Percentiles rank a stretch among this genome's conserved stretches.
phyloP scores from a whole-genome alignment of 2,113 vertebrate species.

The Calidris pugnax region DNA sequence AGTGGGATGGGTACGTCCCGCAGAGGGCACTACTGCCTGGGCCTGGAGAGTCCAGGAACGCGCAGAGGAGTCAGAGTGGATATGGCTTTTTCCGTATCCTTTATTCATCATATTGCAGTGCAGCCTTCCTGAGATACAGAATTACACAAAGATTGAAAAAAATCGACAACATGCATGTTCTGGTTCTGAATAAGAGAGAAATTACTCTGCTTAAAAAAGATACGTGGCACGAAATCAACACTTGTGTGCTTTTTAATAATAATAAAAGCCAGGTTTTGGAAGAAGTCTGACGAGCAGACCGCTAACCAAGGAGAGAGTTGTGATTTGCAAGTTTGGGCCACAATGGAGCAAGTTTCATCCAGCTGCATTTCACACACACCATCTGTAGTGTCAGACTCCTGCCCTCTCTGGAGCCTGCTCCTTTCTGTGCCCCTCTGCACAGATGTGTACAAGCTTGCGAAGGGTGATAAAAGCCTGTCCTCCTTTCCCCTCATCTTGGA shows the following conservation, averaged over 20 bases:
- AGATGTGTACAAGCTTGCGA: background rate
- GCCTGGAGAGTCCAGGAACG: no score
- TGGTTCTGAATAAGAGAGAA: background rate
- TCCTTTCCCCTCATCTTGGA: background rate
- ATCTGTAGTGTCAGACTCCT: background rate
- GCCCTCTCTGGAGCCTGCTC: background rate
- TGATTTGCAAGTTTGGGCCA: no score
- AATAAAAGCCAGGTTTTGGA: background rate
- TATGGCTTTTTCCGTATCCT: background rate
- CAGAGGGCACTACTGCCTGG: background rate
- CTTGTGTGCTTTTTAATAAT: background rate
- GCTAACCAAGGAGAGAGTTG: background rate
- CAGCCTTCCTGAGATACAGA: background rate
- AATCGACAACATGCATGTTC: background rate
- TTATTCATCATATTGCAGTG: background rate
- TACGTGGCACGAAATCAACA: background rate
- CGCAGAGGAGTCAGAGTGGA: background rate
- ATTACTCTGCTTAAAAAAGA: background rate
- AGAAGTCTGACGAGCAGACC: background rate
- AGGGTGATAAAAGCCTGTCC: background rate
- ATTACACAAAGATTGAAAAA: background rate
- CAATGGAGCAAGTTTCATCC: background rate
- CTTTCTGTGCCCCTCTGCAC: background rate
- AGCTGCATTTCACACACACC: accelerated
- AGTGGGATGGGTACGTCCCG: background rate